Base-by-base conservation (phyloP, 2,888 invertebrate species). In the Cataglyphis altisquamis region DNA sequence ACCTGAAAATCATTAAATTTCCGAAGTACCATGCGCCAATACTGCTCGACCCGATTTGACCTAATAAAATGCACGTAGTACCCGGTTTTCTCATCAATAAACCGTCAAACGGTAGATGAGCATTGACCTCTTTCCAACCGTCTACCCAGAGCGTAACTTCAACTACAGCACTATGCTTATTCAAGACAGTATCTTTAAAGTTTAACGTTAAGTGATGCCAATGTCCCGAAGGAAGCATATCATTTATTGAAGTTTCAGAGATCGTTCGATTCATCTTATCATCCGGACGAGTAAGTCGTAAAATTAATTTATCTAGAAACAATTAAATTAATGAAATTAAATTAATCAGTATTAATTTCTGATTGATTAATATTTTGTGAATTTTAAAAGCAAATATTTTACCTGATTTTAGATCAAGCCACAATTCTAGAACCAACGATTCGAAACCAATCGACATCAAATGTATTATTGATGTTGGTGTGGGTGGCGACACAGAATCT, bases 391-490 rank as follows among this genome's bases (percentile, higher is more conserved):
- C 15, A 55, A 68, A 60, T 66, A 67, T 88, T n/a, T 52, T 91
- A 95, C 95, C 95, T 88, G 95, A 94, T 91, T 88, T 93, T 25
- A 96, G 94, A 86, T 96, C 96, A 41, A 96, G 94, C 97, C 97
- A 97, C 84, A 95, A 94, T 93, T 97, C 97, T 84, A 97, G 93
- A 90, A 96, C 95, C 83, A 97, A 95, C 78, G 96, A 95, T 91
- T 96, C 96, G 91, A 96, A 96, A 0, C 97, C 97, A 63, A 97
- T 92, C 0, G 97, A 96, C 87, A 97, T 91, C 74, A 97, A 94
- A 91, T 97, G 97, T 86, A 96, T 94, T 68, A 95, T 94, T 1
- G 94, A 93, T 3, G 91, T 92, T 48, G 94, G 93, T 18, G 90
- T 89, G 18, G 94, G 94, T 21, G 94, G 94, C 48, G 93, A 91